phyloP scores from a whole-genome alignment of 2,797 vertebrate species.

The Phoeniculus purpureus region DNA sequence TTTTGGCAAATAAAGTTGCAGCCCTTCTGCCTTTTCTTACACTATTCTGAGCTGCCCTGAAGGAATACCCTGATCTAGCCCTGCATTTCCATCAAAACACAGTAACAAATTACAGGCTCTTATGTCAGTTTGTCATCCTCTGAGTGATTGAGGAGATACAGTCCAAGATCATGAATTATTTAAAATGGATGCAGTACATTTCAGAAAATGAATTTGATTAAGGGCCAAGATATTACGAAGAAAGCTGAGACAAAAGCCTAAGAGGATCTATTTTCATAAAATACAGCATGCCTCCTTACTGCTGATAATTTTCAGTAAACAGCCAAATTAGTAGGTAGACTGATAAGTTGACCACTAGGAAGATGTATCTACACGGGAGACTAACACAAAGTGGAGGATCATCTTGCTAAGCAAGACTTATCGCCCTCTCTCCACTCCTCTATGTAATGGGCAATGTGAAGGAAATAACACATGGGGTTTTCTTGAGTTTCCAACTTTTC shows the following conservation, averaged over 20 bases:
- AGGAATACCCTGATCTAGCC: not conserved
- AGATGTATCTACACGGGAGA: not conserved
- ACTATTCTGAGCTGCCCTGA: not conserved
- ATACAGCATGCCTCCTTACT: not conserved
- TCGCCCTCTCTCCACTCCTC: not conserved
- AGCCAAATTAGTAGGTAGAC: not conserved
- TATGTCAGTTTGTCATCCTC: slow-evolving; percentile 4
- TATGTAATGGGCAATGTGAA: not conserved
- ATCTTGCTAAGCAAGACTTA: not conserved
- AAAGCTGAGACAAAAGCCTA: slow-evolving; percentile 41
- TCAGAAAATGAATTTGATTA: slow-evolving; percentile 38
- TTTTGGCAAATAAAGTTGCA: not conserved
- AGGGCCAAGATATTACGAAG: slow-evolving; percentile 14
- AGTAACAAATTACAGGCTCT: slow-evolving; percentile 26
- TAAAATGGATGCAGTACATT: slow-evolving; percentile 27
- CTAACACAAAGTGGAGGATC: not conserved
- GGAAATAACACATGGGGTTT: not conserved
- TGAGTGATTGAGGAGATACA: not conserved
- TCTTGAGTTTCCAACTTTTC: not conserved
- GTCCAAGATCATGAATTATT: slow-evolving; percentile 46
- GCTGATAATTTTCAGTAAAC: slow-evolving; percentile 11
- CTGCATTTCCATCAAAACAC: not conserved
- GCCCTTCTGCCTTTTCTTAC: not conserved
- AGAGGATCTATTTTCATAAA: slow-evolving; percentile 36
- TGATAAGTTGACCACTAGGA: not conserved